Conservation (phyloP, 53 echinoderm and acorn worm genomes). For the Crossaster papposus region DNA sequence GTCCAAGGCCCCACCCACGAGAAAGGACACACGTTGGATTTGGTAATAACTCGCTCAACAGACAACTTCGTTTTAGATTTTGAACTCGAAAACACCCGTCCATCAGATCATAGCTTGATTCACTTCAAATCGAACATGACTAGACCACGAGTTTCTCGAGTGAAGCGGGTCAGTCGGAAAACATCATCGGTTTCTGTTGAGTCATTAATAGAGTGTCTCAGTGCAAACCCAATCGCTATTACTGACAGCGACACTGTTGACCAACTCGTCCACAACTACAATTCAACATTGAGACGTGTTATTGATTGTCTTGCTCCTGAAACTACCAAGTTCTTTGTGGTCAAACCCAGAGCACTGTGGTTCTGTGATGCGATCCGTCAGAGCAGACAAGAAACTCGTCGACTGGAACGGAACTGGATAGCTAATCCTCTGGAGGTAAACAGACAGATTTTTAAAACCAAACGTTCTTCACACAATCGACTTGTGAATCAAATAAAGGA, state of each 20-base stretch:
- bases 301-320: too few species aligned
- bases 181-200: too few species aligned
- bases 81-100: too few species aligned
- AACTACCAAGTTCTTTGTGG: too few species aligned
- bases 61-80: not conserved
- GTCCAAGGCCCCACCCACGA: constrained; percentile 13
- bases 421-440: not conserved
- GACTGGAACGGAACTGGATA: not conserved
- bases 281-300: not conserved
- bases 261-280: not conserved
- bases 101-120: not conserved
- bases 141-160: not conserved
- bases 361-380: too few species aligned
- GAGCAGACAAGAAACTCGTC: too few species aligned
- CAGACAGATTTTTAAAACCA: not conserved
- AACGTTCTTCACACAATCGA: not conserved
- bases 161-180: too few species aligned
- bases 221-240: not conserved
- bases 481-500: too few species aligned
- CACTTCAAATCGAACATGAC: not conserved
- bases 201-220: too few species aligned
- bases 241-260: not conserved
- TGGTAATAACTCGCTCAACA: constrained; percentile 15
- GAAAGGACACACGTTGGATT: too few species aligned
- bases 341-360: too few species aligned